phyloP scores from a whole-genome alignment of 2,888 invertebrate genomes.

The Empis stercorea region DNA sequence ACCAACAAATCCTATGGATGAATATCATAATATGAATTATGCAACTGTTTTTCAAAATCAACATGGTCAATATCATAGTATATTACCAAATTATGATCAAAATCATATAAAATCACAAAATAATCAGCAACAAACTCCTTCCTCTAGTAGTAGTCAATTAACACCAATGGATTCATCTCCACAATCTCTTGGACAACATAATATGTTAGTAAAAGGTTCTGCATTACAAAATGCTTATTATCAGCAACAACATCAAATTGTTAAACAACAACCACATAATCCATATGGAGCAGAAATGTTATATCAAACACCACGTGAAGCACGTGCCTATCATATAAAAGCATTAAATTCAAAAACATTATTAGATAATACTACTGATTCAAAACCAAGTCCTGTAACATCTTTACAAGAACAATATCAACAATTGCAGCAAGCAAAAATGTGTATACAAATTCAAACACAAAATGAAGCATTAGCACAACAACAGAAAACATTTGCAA shows the following conservation, averaged over 20 bases:
- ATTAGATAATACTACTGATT: background rate
- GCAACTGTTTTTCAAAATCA: constrained; percentile 10
- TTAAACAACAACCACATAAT: constrained; percentile 14
- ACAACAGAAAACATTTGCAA: constrained; percentile 50
- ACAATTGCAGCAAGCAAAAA: constrained; percentile 50
- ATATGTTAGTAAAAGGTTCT: constrained; percentile 20
- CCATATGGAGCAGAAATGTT: constrained; percentile 28
- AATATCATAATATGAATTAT: constrained; percentile 1
- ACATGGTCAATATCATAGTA: constrained; percentile 1
- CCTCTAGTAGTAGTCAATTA: constrained; percentile 26
- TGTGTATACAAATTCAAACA: constrained; percentile 49
- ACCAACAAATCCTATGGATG: background rate
- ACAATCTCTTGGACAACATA: constrained; percentile 22
- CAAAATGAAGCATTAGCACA: constrained; percentile 50
- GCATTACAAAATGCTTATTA: constrained; percentile 35
- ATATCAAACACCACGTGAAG: constrained; percentile 39
- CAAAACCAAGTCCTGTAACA: constrained; percentile 19
- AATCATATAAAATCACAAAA: constrained; percentile 23
- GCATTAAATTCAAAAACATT: constrained; percentile 23
- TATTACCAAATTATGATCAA: constrained; percentile 1
- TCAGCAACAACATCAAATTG: constrained; percentile 42
- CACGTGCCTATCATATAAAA: constrained; percentile 38
- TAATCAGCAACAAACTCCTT: constrained; percentile 27
- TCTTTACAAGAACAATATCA: constrained; percentile 45
- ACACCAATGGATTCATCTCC: constrained; percentile 32